Base-by-base conservation (phyloP, 2,888 invertebrate genomes). In the Trachelus stipa region DNA sequence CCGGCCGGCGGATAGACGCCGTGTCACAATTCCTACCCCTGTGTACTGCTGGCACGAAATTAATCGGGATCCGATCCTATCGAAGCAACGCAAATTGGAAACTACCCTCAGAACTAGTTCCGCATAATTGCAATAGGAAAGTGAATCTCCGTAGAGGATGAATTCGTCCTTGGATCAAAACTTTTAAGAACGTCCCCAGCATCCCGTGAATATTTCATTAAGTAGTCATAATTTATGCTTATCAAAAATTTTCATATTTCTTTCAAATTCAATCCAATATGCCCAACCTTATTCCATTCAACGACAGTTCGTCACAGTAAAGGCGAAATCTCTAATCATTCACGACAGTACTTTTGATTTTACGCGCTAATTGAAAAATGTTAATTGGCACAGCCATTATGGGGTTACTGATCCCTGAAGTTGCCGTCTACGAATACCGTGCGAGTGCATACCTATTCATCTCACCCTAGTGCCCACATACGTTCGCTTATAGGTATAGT, bases 111-210 rank as follows among this genome's bases (percentile, higher is more conserved):
- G 86, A 86, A 88, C 88, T 88, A 87, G 87, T 86, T 88, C 86
- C 88, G 86, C 89, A 89, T 89, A 89, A 89, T 88, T 88, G 85
- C 86, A 78, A 89, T 83, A 84, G 84, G 84, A 87, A 88, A 89
- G 88, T 87, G 88, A 88, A 88, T 87, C 86, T 34, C 6, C 9
- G 23, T 56, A 56, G 56, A 56, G 23, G 23, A 56, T 23, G 56
- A 9, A 56, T 56, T 56, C 56, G 9, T 56, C 23, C 2, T 9
- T 23, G 23, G 56, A 56, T 23, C 56, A 56, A 56, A 56, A 56
- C 56, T 56, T 56, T 56, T 23, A 56, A 15, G 56, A 56, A 23
- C 23, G 9, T 56, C 9, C 9, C 9, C 56, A 23, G 23, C 23
- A 56, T 56, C 56, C 56, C 56, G 9, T 56, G 9, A 23, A 56